phyloP scores from a whole-genome alignment of 2,797 vertebrate genomes.

The Tragopan temminckii region DNA sequence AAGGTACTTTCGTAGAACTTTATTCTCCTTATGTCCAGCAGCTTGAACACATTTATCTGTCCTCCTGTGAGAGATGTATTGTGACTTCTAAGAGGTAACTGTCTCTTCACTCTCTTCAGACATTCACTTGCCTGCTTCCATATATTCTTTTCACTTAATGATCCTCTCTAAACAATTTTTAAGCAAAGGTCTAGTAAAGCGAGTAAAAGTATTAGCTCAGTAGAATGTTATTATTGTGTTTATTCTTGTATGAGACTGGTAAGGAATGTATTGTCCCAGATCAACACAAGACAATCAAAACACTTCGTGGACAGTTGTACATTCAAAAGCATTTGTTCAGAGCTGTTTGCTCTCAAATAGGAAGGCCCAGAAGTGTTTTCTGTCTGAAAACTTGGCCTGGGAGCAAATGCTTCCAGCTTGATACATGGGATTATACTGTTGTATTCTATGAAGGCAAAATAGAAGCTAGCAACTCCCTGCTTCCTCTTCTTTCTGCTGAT shows the following conservation, averaged over 20 bases:
- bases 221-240: neutral
- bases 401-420: too few relatives aligned
- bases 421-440: too few relatives aligned
- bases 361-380: too few relatives aligned
- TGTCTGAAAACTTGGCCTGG: too few relatives aligned
- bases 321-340: too few relatives aligned
- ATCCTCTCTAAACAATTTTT: neutral
- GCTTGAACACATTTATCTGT: rapidly evolving
- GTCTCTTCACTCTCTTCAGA: neutral
- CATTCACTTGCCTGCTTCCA: neutral
- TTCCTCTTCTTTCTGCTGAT: too few relatives aligned
- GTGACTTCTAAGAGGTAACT: neutral
- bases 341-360: too few relatives aligned
- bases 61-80: neutral
- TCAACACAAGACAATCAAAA: too few relatives aligned
- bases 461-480: too few relatives aligned
- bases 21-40: neutral
- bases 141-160: neutral
- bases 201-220: neutral
- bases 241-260: neutral
- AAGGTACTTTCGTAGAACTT: neutral
- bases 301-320: too few relatives aligned
- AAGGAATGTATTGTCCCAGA: too few relatives aligned
- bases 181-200: neutral
- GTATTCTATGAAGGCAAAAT: too few relatives aligned